Evolutionary conservation across 2,888 invertebrate species (phyloP), one percentile per base, ranked within the genome.

Genomic region (Thereva unica): DNA sequence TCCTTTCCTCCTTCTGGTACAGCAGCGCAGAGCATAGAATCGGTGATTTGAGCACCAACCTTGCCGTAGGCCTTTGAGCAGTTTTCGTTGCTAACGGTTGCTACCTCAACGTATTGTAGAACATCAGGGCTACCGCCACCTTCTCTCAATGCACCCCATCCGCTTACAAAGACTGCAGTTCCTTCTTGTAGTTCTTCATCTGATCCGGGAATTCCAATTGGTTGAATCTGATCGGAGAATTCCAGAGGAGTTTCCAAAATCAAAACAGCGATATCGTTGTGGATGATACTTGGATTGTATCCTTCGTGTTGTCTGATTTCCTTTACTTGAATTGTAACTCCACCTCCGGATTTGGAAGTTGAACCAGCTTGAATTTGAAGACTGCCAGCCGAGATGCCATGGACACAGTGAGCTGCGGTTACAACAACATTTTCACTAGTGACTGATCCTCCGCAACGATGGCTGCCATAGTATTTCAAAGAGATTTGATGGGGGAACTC

Each of bases 361-460:
- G 84, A 83, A 0, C 85, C 85, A 4, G 80, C 85, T 8, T 34
- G 49, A 56, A 65, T 35, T 55, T 55, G 8, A 5, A 65, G 4
- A 6, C 41, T n/a, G n/a, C 42, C 7, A 7, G 49, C 4, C 4
- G 12, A n/a, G n/a, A 7, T 2, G 3, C 4, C 10, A 37, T 72
- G 66, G 45, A 84, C 75, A 71, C 87, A 87, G 73, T 87, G 86
- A 4, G 86, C 87, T n/a, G 87, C 86, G 1, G 86, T 87, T 0
- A 87, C 68, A 4, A 85, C 80, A 6, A 75, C 72, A 38, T 83
- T 82, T 47, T 80, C 76, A 12, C 73, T 76, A 53, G 82, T 82
- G 34, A 87, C 77, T 5, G 84, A 76, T 0, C 84, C 87, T 0
- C 87, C 86, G 71, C 87, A 87, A 0, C 78, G 76, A 70, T 87